Conservation (phyloP, 2,113 vertebrate genomes). For the Trochalopteron elliotii region DNA sequence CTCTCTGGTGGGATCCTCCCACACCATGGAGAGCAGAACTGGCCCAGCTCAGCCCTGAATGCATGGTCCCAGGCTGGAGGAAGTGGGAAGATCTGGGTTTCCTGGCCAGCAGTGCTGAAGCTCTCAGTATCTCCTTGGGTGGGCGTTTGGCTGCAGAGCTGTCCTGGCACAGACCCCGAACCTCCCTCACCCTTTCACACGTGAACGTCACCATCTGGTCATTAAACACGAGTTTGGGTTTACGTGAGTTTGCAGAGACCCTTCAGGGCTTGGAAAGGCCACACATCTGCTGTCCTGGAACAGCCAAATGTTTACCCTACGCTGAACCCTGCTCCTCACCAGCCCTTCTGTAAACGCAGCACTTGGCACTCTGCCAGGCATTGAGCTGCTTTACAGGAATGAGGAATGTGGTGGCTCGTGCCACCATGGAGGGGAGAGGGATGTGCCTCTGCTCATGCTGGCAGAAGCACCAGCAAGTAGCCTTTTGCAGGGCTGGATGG, state of each 20-base stretch:
- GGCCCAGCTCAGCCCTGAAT: neutral
- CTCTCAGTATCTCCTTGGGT: neutral
- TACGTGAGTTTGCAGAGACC: neutral
- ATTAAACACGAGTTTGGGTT: neutral
- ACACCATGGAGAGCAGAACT: neutral
- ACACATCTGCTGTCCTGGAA: neutral
- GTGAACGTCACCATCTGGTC: neutral
- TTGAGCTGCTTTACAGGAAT: neutral
- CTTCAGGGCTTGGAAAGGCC: neutral
- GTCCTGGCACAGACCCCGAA: accelerated
- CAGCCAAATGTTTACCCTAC: neutral
- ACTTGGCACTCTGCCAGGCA: accelerated
- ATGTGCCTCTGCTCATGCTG: neutral
- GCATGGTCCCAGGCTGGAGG: neutral
- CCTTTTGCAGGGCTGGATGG: neutral
- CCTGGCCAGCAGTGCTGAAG: accelerated
- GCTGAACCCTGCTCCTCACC: neutral
- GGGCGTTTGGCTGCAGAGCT: neutral
- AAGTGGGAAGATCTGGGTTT: neutral
- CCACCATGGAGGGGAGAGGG: neutral
- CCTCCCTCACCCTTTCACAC: neutral
- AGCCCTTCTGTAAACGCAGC: neutral
- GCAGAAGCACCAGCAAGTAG: neutral
- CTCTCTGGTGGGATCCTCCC: neutral
- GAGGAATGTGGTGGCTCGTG: neutral